phyloP scores from a whole-genome alignment of 2,888 invertebrate genomes.

The Cerastoderma edule region DNA sequence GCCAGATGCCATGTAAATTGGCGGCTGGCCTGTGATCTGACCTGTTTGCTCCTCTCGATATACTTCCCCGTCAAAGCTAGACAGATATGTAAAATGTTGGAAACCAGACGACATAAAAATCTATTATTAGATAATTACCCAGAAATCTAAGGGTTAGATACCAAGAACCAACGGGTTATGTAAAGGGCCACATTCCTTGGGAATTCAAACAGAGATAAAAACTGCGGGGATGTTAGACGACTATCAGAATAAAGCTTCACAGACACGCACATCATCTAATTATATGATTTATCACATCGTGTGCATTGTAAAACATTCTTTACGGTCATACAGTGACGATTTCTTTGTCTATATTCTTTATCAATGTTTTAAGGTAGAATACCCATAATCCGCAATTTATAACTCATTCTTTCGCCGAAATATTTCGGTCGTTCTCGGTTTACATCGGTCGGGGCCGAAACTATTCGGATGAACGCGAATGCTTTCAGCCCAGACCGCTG shows the following conservation, averaged over 20 bases:
- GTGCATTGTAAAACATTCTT: neutral
- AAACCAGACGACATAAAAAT: neutral
- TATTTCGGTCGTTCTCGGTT: no score
- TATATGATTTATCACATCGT: neutral
- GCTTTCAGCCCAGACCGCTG: no score
- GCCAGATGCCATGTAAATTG: no score
- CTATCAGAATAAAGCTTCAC: neutral
- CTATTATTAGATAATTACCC: neutral
- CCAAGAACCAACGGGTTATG: neutral
- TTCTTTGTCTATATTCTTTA: no score
- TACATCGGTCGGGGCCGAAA: no score
- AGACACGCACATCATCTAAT: conserved; percentile 2
- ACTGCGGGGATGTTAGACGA: neutral
- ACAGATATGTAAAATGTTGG: neutral
- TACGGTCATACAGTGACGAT: no score
- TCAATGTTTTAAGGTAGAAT: no score
- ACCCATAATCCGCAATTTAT: no score
- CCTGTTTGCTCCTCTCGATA: neutral
- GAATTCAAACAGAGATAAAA: conserved; percentile 9
- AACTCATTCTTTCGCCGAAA: no score
- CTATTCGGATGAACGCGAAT: no score
- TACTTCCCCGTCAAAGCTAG: neutral
- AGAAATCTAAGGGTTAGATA: neutral
- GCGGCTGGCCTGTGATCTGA: no score
- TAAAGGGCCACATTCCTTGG: neutral